Evolutionary conservation across 2,797 vertebrate genomes (phyloP), one percentile per base, ranked within the genome.

Genomic region (Moxostoma hubbsi): DNA sequence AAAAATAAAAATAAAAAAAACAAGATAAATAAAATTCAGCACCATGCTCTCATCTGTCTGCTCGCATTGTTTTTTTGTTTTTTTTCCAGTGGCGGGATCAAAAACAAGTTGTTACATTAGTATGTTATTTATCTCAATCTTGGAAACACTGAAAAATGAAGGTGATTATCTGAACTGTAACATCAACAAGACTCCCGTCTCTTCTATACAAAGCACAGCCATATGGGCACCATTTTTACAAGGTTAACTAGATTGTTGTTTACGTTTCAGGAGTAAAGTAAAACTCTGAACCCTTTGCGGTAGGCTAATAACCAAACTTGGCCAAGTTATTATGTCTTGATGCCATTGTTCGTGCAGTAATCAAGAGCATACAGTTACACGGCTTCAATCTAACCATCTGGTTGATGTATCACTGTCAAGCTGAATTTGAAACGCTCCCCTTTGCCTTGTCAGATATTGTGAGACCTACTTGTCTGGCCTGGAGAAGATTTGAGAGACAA

Each of bases 221-320:
- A 90, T 86, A 73, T 89, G 82, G 81, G 51, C 58, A 77, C 84
- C 66, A 86, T 89, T 81, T 81, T 71, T 81, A 76, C 57, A 65
- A 84, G 58, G 59, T 85, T 84, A 88, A 86, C 76, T 73, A 80
- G 73, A 75, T 67, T 61, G 73, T 77, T 85, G 85, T 87, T 87
- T 78, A 84, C 83, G 55, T 84, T 82, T 85, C 71, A 70, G 46
- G 71, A 83, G 87, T 84, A 84, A 86, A 75, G 49, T 75, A 81
- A 82, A 80, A 81, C 66, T 68, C 50, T 55, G 68, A 75, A 7
- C 49, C 74, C 74, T 63, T 82, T 82, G 77, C 77, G 64, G 82
- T 53, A 69, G 61, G 46, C 77, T 84, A 82, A 84, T 80, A 84
- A 73, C 36, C 36, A 36, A 36, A 36, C 69, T 59, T 71, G 63